These are phyloP conservation scores for Neoascia interrupta DNA, from an alignment of 2,888 invertebrate species.

Conservation along the genomic window DNA sequence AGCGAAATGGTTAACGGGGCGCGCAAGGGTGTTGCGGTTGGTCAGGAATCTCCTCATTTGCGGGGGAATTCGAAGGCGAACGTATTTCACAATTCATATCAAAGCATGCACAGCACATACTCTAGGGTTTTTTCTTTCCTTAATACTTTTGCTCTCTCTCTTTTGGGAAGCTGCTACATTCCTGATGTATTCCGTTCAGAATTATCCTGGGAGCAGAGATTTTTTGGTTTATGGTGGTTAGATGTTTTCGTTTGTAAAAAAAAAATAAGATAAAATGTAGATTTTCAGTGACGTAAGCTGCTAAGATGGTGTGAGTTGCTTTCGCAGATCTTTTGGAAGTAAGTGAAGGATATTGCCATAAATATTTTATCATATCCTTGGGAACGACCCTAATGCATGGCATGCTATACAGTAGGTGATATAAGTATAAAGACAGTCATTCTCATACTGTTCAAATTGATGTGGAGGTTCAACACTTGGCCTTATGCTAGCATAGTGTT, in stretches of 20 bases:
- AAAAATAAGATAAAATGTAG: too few relatives aligned
- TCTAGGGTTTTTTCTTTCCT: conserved; percentile 9
- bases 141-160: background rate
- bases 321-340: background rate
- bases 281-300: background rate
- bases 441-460: too few relatives aligned
- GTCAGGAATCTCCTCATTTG: conserved; percentile 26
- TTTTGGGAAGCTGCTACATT: background rate
- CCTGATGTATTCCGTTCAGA: background rate
- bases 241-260: conserved; percentile 1
- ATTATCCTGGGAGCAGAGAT: background rate
- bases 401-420: too few relatives aligned
- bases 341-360: background rate
- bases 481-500: too few relatives aligned
- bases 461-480: too few relatives aligned
- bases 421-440: too few relatives aligned
- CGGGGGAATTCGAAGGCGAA: conserved; percentile 21
- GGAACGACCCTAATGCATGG: conserved; percentile 4
- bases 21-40: background rate
- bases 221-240: conserved; percentile 5
- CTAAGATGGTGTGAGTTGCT: background rate
- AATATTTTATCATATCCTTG: background rate
- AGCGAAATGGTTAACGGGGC: background rate
- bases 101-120: conserved; percentile 39
- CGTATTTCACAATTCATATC: conserved; percentile 43